These are phyloP conservation scores for Etheostoma spectabile DNA, from an alignment of 2,113 vertebrate genomes.

Conservation along the genomic window DNA sequence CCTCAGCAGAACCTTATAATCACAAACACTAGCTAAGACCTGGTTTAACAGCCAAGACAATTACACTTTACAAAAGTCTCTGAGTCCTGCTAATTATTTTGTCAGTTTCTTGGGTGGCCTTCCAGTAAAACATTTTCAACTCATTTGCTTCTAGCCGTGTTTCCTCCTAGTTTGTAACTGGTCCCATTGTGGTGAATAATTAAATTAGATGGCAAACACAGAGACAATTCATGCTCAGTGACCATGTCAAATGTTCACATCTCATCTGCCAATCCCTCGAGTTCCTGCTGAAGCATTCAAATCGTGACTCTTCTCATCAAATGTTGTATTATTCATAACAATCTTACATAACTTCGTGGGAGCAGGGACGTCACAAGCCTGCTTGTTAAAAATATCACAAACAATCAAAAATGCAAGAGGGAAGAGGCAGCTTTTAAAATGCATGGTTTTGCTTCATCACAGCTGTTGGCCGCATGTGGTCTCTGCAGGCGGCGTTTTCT, in stretches of 20 bases:
- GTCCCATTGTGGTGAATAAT: conserved; percentile 62
- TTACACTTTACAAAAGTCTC: conserved; percentile 49
- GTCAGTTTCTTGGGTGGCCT: conserved; percentile 58
- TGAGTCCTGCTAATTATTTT: conserved; percentile 54
- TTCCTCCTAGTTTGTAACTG: conserved; percentile 12
- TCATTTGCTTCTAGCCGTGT: conserved; percentile 22
- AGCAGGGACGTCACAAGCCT: conserved; percentile 33
- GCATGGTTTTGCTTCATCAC: conserved; percentile 47
- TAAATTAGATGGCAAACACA: conserved; percentile 39
- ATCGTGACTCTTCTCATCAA: conserved; percentile 29
- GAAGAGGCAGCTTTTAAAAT: conserved; percentile 54
- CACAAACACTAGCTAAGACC: conserved; percentile 33
- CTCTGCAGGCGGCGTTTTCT: not conserved
- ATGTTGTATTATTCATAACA: conserved; percentile 66
- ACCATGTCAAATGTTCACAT: conserved; percentile 27
- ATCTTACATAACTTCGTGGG: conserved; percentile 71
- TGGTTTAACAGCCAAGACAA: conserved; percentile 9
- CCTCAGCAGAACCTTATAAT: conserved; percentile 13
- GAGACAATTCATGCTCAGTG: conserved; percentile 39
- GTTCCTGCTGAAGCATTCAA: conserved; percentile 12
- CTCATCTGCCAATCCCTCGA: conserved; percentile 9
- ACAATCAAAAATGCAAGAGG: conserved; percentile 74
- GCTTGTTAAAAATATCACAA: conserved; percentile 73
- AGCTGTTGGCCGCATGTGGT: not conserved
- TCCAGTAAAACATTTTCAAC: conserved; percentile 40